Base-by-base conservation (phyloP, 92 coral and sea anemone species). In the Micromussa lordhowensis region DNA sequence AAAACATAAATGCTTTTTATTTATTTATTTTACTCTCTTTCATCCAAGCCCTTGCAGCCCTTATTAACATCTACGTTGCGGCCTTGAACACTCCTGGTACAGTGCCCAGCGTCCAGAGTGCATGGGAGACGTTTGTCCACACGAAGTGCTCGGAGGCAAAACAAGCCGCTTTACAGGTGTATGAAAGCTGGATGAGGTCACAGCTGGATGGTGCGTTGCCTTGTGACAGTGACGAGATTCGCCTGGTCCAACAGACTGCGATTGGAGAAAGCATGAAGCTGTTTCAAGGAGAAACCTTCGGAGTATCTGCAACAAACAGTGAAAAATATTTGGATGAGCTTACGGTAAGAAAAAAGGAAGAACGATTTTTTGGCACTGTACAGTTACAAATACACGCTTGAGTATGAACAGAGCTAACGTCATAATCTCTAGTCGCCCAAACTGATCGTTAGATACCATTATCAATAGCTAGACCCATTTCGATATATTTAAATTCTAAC, bases 41-140 rank as follows among this genome's bases (percentile, higher is more conserved):
- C 53, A 7, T 19, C 32, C 26, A 34, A 91, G 94, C 94, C 1
- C 89, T 94, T 0, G 97, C 94, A 29, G 87, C 94, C 18, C 91
- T 94, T 74, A 91, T 92, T 15, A 92, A 94, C 40, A 83, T 89
- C 26, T 94, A 94, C 74, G 93, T 94, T 55, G 71, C 86, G 16
- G 95, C 97, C 19, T 87, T 94, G 66, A 94, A 94, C 92, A 89
- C 91, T 15, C 97, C 97, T 15, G 93, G 92, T 21, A 90, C 98
- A 1, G 93, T 95, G 3, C 95, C 98, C 14, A 92, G 89, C 30
- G 83, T 93, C 9, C 90, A 91, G 87, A 92, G 90, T 51, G 91
- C 94, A 21, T 89, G 94, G 94, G 94, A 91, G 73, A 87, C 93
- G 21, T 95, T 89, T 79, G 86, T 92, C 22, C 91, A 90, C 40